A percentile compares a stretch with the other conserved stretches of the same genome.
phyloP scores from a whole-genome alignment of 2,888 invertebrate species.

The Mythimna vitellina region DNA sequence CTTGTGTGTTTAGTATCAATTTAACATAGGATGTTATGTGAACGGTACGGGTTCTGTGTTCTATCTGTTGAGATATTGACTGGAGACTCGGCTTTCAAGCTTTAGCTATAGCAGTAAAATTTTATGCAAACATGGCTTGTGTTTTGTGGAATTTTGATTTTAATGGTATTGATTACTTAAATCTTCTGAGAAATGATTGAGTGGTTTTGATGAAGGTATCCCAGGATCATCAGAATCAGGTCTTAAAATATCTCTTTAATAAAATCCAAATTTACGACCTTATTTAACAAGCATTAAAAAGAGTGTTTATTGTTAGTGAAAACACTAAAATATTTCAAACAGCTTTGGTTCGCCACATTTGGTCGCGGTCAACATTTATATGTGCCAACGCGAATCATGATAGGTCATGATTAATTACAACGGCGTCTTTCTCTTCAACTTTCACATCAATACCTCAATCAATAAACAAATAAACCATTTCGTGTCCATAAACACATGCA shows the following conservation, averaged over 20 bases:
- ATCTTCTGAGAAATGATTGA: not conserved
- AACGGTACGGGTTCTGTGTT: conserved; percentile 33
- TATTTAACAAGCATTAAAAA: not conserved
- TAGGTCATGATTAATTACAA: not conserved
- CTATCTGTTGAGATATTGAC: conserved; percentile 41
- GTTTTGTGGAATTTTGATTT: conserved; percentile 9
- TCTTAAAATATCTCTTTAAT: not conserved
- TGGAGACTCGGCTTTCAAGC: conserved; percentile 23
- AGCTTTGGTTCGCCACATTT: not conserved
- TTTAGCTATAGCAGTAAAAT: conserved; percentile 25
- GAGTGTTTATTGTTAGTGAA: not conserved
- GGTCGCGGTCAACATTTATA: not conserved
- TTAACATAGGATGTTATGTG: conserved; percentile 58
- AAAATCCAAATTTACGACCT: not conserved
- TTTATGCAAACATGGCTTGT: conserved; percentile 17
- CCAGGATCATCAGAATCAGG: not conserved
- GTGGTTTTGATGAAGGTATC: not conserved
- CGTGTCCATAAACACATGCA: conserved; percentile 36
- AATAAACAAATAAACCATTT: conserved; percentile 55
- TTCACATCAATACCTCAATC: conserved; percentile 44
- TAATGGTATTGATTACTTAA: not conserved
- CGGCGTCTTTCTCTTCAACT: conserved; percentile 25
- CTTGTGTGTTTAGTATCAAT: conserved; percentile 60
- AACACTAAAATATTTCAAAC: not conserved
- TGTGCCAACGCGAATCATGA: not conserved